Conservation (phyloP, 2,888 invertebrate genomes). For the Drosophila histrio region DNA sequence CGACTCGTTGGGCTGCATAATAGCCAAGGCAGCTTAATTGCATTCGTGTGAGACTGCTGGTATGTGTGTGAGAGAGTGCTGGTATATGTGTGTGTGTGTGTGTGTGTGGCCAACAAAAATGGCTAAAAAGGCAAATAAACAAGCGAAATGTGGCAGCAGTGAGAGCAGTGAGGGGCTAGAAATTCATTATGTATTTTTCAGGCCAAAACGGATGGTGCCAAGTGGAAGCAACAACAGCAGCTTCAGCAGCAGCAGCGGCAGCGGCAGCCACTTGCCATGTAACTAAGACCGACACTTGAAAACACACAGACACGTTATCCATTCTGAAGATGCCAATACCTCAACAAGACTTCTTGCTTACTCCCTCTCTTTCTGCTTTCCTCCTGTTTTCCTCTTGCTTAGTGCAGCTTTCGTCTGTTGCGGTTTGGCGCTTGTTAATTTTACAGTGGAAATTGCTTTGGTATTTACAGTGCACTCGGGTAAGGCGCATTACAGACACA, state of each 20-base stretch:
- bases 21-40: slow-evolving; percentile 65
- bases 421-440: slow-evolving; percentile 79
- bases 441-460: slow-evolving; percentile 77
- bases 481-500: slow-evolving; percentile 69
- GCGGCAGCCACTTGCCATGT: slow-evolving; percentile 41
- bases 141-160: slow-evolving; percentile 24
- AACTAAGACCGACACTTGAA: slow-evolving; percentile 40
- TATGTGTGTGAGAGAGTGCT: slow-evolving; percentile 12
- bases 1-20: slow-evolving; percentile 39
- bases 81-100: slow-evolving; percentile 18
- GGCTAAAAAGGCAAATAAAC: slow-evolving; percentile 48
- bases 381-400: not conserved
- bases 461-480: slow-evolving; percentile 78
- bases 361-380: not conserved
- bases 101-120: slow-evolving; percentile 34
- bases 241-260: slow-evolving; percentile 11
- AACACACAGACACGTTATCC: slow-evolving; percentile 21
- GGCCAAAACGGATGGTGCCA: slow-evolving; percentile 33
- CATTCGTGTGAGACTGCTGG: slow-evolving; percentile 43
- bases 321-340: slow-evolving; percentile 53
- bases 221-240: slow-evolving; percentile 17
- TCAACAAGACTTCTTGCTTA: slow-evolving; percentile 11
- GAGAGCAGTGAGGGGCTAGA: not conserved
- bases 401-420: slow-evolving; percentile 42
- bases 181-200: slow-evolving; percentile 66